Evolutionary conservation across 2,797 vertebrate species (phyloP).

Genomic region (Gymnothorax javanicus): DNA sequence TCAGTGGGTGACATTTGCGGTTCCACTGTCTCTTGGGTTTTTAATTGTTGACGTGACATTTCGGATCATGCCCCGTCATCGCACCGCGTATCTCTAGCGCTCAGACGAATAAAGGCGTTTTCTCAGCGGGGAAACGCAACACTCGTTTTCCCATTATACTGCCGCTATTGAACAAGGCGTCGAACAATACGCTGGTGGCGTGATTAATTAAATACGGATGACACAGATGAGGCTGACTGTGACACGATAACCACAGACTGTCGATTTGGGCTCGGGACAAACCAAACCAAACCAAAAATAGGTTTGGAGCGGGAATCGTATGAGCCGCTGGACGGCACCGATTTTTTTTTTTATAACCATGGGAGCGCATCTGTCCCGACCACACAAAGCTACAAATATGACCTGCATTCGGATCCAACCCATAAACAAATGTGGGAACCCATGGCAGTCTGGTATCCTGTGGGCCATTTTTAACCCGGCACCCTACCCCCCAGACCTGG

Average conservation of each 20-base stretch:
- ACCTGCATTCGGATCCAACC: not conserved
- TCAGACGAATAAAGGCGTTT: not conserved
- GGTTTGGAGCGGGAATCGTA: not conserved
- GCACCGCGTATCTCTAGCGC: not conserved
- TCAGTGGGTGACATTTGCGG: not conserved
- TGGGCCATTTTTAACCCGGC: slow-evolving; percentile 36
- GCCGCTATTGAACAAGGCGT: slow-evolving; percentile 16
- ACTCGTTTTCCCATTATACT: not conserved
- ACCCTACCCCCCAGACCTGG: slow-evolving; percentile 48
- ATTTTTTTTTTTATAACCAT: not conserved
- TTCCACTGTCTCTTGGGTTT: not conserved
- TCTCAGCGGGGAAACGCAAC: not conserved
- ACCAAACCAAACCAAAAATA: not conserved
- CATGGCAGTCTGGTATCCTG: slow-evolving; percentile 40
- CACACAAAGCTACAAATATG: not conserved
- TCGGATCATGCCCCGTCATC: not conserved
- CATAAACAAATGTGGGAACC: slow-evolving; percentile 30
- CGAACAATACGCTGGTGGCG: not conserved
- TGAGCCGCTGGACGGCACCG: not conserved
- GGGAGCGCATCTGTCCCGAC: not conserved
- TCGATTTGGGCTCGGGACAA: slow-evolving; percentile 10
- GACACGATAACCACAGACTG: slow-evolving; percentile 11
- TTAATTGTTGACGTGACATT: not conserved
- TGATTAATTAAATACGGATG: slow-evolving; percentile 31
- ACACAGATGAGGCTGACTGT: not conserved